Evolutionary conservation across 2,113 vertebrate genomes (phyloP).

Genomic region (Neoarius graeffei): DNA sequence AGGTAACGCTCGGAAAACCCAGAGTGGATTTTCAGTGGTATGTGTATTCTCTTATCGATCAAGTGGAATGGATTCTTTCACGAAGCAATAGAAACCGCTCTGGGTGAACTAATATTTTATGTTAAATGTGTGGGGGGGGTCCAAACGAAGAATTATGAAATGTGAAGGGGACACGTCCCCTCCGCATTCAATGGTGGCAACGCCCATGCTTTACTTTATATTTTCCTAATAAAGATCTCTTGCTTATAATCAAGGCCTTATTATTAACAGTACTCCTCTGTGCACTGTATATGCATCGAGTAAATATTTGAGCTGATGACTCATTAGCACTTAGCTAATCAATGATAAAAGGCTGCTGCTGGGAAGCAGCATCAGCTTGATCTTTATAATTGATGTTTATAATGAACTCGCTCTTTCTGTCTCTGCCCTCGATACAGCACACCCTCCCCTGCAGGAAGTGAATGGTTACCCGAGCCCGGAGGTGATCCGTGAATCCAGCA

Average conservation of each 20-base stretch:
- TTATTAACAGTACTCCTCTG: neutral
- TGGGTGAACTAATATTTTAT: too few species aligned
- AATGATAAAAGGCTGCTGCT: conserved; percentile 8
- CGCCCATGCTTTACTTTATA: neutral
- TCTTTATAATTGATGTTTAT: neutral
- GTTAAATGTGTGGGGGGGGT: too few species aligned
- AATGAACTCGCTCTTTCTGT: conserved; percentile 37
- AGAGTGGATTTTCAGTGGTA: too few species aligned
- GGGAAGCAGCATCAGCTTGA: neutral
- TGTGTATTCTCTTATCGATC: too few species aligned
- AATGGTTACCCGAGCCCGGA: conserved; percentile 87
- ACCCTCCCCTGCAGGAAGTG: conserved; percentile 87
- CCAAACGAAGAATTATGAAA: too few species aligned
- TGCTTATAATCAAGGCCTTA: neutral
- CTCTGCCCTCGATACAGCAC: conserved; percentile 75
- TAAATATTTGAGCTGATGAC: conserved; percentile 23
- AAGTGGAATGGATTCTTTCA: too few species aligned
- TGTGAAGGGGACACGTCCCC: too few species aligned
- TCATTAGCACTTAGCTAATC: conserved; percentile 12
- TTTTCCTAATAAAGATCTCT: neutral
- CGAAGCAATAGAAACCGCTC: too few species aligned
- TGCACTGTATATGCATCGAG: neutral
- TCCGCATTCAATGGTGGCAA: too few species aligned
- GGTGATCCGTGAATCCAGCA: conserved; percentile 95
- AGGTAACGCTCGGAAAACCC: too few species aligned